A percentile compares a stretch with the other conserved stretches of the same genome.
Evolutionary conservation across 1,140 invertebrate species (phyloP).

Genomic region (Prorops nasuta): DNA sequence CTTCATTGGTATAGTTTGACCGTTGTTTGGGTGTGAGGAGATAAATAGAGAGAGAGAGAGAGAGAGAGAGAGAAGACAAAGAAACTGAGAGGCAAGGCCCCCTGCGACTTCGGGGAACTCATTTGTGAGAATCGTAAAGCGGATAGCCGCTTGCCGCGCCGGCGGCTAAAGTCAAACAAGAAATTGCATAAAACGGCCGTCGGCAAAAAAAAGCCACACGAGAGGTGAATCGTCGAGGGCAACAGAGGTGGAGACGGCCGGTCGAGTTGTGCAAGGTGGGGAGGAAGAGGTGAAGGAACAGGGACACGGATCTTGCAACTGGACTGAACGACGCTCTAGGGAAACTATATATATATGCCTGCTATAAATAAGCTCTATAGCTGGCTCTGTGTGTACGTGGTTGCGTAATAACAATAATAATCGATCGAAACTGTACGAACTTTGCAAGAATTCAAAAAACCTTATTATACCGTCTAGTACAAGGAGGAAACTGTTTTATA

Average conservation of each 20-base stretch:
- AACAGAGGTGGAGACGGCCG: neutral
- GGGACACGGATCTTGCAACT: neutral
- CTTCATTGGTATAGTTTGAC: slow-evolving; percentile 5
- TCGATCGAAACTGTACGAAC: no score
- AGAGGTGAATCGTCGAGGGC: neutral
- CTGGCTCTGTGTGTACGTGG: no score
- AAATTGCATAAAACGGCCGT: slow-evolving; percentile 28
- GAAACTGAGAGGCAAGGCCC: slow-evolving; percentile 12
- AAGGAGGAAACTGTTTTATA: no score
- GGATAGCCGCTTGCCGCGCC: slow-evolving; percentile 25
- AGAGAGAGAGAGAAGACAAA: neutral
- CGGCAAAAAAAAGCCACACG: slow-evolving; percentile 12
- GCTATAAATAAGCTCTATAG: no score
- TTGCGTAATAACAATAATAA: no score
- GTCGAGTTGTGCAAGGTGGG: neutral
- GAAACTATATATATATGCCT: no score
- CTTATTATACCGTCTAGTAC: no score
- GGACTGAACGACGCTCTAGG: no score
- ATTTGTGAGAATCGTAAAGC: slow-evolving; percentile 43
- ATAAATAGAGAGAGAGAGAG: no score
- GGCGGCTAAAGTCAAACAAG: slow-evolving; percentile 32
- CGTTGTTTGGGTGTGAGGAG: no score
- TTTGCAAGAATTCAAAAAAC: no score
- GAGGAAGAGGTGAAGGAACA: neutral
- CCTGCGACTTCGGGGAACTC: slow-evolving; percentile 38